Evolutionary conservation across 2,797 vertebrate genomes (phyloP).

Genomic region (Denticeps clupeoides): DNA sequence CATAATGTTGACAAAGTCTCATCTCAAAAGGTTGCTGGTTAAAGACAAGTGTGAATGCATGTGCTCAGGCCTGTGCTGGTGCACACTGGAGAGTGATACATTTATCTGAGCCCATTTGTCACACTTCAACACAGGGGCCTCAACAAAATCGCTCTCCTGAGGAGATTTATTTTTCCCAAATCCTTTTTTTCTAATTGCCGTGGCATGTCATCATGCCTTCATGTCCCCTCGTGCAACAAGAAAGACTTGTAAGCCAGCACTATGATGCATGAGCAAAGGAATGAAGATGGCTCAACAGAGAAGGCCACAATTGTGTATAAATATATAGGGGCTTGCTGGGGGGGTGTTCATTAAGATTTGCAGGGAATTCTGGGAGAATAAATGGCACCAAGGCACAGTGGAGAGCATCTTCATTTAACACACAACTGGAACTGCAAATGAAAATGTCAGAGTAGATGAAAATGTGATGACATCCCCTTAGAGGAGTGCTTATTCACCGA

Average conservation of each 20-base stretch:
- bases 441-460: conserved; percentile 16
- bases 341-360: too few relatives aligned
- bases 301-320: too few relatives aligned
- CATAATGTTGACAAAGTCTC: too few relatives aligned
- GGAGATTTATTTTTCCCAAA: conserved; percentile 4
- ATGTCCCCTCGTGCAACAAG: conserved; percentile 2
- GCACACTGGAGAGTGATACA: conserved; percentile 21
- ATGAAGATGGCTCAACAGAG: not conserved
- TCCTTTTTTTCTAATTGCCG: conserved; percentile 16
- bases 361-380: too few relatives aligned
- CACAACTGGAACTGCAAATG: conserved; percentile 11
- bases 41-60: conserved; percentile 21
- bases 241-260: conserved; percentile 4
- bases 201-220: conserved; percentile 11
- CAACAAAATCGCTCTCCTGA: not conserved
- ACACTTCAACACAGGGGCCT: conserved; percentile 18
- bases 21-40: conserved; percentile 17
- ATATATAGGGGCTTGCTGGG: too few relatives aligned
- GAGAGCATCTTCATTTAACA: conserved; percentile 1
- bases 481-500: conserved; percentile 10
- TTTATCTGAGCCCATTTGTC: conserved; percentile 23
- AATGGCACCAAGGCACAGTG: not conserved
- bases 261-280: conserved; percentile 14
- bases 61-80: conserved; percentile 18
- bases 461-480: not conserved